Evolutionary conservation across 1,140 invertebrate species (phyloP).

Genomic region (Oryzaephilus surinamensis): DNA sequence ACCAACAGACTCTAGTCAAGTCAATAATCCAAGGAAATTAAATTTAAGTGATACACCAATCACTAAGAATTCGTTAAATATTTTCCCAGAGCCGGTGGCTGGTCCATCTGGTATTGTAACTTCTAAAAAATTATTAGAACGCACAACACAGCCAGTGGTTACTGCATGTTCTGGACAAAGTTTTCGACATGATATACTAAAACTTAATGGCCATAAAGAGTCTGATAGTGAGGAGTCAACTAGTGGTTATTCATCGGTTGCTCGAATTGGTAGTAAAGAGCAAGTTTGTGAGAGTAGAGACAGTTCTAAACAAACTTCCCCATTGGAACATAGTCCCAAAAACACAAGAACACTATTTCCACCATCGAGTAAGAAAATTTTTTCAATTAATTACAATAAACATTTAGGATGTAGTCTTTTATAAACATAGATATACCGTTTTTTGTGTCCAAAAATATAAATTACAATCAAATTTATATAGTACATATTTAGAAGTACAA

Average conservation of each 20-base stretch:
- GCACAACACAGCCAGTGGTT: constrained; percentile 6
- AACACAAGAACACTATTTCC: too few species aligned
- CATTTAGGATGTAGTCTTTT: too few species aligned
- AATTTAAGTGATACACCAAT: constrained; percentile 2
- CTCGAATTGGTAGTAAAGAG: constrained; percentile 25
- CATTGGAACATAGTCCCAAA: constrained; percentile 12
- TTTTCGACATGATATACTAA: too few species aligned
- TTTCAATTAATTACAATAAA: too few species aligned
- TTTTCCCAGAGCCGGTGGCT: constrained; percentile 24
- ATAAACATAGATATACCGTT: too few species aligned
- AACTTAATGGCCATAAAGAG: constrained; percentile 22
- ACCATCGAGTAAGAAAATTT: too few species aligned
- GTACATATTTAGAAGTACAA: too few species aligned
- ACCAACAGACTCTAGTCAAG: constrained; percentile 23
- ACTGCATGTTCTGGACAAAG: too few species aligned
- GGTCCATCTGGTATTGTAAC: constrained; percentile 27
- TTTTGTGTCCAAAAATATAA: too few species aligned
- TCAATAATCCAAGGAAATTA: constrained; percentile 15
- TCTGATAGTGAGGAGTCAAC: constrained; percentile 32
- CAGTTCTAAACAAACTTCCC: constrained; percentile 19
- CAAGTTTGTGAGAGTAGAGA: constrained; percentile 15
- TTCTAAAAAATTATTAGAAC: constrained; percentile 19
- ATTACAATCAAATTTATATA: too few species aligned
- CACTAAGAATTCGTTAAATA: constrained; percentile 9
- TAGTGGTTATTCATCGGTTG: constrained; percentile 33